A percentile compares a stretch with the other conserved stretches of the same genome.
phyloP scores from a whole-genome alignment of 1,140 invertebrate species.

The Atta cephalotes region DNA sequence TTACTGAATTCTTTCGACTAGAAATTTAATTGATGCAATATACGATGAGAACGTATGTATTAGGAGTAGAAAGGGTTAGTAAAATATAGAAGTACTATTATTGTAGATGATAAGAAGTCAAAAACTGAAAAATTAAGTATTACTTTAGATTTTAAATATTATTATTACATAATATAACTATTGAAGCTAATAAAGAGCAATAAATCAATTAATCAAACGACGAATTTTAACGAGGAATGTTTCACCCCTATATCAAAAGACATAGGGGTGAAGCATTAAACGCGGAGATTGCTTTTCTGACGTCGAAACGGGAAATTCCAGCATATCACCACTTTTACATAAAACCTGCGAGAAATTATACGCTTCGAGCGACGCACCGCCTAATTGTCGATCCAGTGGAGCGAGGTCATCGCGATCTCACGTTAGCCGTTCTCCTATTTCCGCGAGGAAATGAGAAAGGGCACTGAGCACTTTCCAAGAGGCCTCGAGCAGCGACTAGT shows the following conservation, averaged over 20 bases:
- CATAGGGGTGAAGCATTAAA: neutral
- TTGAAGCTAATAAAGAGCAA: no score
- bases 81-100: no score
- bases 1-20: no score
- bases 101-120: no score
- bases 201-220: neutral
- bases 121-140: no score
- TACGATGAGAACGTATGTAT: no score
- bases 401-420: constrained; percentile 67
- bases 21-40: no score
- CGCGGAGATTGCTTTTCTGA: neutral
- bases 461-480: constrained; percentile 33
- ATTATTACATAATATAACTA: no score
- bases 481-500: neutral
- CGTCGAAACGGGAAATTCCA: constrained; percentile 18
- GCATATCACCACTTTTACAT: neutral
- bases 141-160: no score
- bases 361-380: constrained; percentile 64
- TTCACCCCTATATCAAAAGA: neutral
- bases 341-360: constrained; percentile 70
- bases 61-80: no score
- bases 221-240: neutral
- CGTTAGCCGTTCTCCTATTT: constrained; percentile 60
- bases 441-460: constrained; percentile 65
- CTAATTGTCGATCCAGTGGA: constrained; percentile 62